A percentile compares a stretch with the other conserved stretches of the same genome.
Evolutionary conservation across 2,888 invertebrate genomes (phyloP).

Genomic region (Andrena hattorfiana): DNA sequence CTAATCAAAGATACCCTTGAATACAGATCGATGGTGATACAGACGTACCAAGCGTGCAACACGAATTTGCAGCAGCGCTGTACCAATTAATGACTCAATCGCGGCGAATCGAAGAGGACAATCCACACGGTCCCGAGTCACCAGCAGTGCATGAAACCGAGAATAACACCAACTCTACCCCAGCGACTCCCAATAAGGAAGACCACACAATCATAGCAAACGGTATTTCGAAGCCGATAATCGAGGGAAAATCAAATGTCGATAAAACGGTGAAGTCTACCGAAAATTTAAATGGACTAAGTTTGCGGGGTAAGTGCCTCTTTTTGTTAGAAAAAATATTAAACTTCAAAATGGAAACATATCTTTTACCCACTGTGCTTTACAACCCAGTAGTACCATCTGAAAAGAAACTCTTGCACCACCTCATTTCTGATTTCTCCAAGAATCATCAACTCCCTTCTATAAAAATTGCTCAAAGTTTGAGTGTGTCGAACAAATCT

Average conservation of each 20-base stretch:
- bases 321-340: not conserved
- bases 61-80: slow-evolving; percentile 91
- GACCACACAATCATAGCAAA: slow-evolving; percentile 79
- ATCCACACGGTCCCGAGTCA: slow-evolving; percentile 65
- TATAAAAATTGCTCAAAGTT: no score
- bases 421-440: no score
- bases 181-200: slow-evolving; percentile 73
- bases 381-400: no score
- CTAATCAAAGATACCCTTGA: slow-evolving; percentile 9
- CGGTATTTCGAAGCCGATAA: slow-evolving; percentile 83
- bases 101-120: slow-evolving; percentile 72
- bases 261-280: slow-evolving; percentile 65
- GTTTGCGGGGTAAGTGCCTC: slow-evolving; percentile 48
- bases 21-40: slow-evolving; percentile 94
- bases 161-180: slow-evolving; percentile 58
- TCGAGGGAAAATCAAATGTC: slow-evolving; percentile 84
- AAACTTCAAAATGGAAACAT: not conserved
- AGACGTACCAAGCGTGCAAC: slow-evolving; percentile 91
- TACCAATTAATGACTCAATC: slow-evolving; percentile 88
- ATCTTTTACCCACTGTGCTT: no score
- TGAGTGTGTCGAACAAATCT: not conserved
- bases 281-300: slow-evolving; percentile 61
- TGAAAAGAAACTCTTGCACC: no score
- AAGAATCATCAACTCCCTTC: no score
- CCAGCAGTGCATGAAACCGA: slow-evolving; percentile 25